Base-by-base conservation (phyloP, 2,797 vertebrate genomes). In the Acrossocheilus fasciatus region DNA sequence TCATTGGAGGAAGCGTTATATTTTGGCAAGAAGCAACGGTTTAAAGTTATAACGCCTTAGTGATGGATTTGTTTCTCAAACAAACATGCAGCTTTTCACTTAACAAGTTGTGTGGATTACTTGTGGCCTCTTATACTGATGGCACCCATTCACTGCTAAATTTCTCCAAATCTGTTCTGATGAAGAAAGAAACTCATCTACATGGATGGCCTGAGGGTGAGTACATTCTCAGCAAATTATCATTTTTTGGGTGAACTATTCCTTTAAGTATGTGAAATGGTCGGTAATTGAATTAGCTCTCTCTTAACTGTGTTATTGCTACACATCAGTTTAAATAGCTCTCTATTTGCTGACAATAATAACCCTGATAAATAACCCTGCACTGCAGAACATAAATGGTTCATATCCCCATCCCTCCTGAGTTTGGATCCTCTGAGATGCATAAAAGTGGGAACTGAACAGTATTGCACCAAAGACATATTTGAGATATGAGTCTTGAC, bases 401-500 rank as follows among this genome's bases (percentile, higher is more conserved):
- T 47, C 8, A 47, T 74, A 34, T 59, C 41, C 18, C 43, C 68
- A 59, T 73, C n/a, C n/a, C 82, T 75, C 30, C 36, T 15, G 84
- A 80, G 66, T 79, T 30, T 5, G 20, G 12, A 50, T 62, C 82
- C 57, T 50, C 73, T 10, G 30, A 76, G 59, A 84, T 66, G 30
- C 50, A 26, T 18, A 50, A 59, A 39, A 72, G 66, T 45, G 47
- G 47, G 74, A 85, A 70, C 45, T 41, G 23, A 70, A 52, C 66
- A 17, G 43, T n/a, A 34, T 34, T 34, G 11, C 36, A 79, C 57
- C 57, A 64, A 82, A 82, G 26, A 75, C 5, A 12, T 45, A 36
- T 84, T 17, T 77, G 82, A 84, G 73, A 84, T 84, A 43, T 75
- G 57, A 34, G 54, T 72, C 50, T 72, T 72, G 66, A 85, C 84